Percentiles rank a stretch among this genome's conserved stretches.
Conservation (phyloP, 1,140 invertebrate genomes). For the Pogonomyrmex barbatus region DNA sequence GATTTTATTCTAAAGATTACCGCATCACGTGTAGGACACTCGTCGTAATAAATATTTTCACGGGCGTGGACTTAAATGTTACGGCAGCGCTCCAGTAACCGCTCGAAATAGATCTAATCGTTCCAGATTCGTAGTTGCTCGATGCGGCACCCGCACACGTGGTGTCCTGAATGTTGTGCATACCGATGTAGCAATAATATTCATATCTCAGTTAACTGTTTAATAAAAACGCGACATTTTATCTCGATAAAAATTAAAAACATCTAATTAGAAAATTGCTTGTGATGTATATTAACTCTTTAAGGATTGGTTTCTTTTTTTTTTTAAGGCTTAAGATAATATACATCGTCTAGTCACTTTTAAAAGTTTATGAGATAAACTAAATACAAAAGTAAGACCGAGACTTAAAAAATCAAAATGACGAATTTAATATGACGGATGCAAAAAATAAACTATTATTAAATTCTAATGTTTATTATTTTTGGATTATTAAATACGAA, state of each 20-base stretch:
- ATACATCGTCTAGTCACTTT: too few relatives aligned
- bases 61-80: slow-evolving; percentile 40
- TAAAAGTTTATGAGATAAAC: too few relatives aligned
- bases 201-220: not conserved
- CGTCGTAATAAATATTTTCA: slow-evolving; percentile 68
- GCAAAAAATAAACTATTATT: too few relatives aligned
- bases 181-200: not conserved
- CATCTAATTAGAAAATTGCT: not conserved
- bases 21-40: not conserved
- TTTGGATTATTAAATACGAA: too few relatives aligned
- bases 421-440: too few relatives aligned
- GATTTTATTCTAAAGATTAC: not conserved
- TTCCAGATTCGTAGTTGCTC: slow-evolving; percentile 57
- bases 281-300: too few relatives aligned
- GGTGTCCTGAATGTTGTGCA: not conserved
- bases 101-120: slow-evolving; percentile 74
- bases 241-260: not conserved
- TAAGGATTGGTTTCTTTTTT: too few relatives aligned
- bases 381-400: too few relatives aligned
- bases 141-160: not conserved
- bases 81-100: slow-evolving; percentile 69
- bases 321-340: too few relatives aligned
- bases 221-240: not conserved
- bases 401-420: too few relatives aligned
- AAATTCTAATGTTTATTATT: too few relatives aligned